Evolutionary conservation across 1,140 invertebrate species (phyloP).

Genomic region (Drosophila burlai): DNA sequence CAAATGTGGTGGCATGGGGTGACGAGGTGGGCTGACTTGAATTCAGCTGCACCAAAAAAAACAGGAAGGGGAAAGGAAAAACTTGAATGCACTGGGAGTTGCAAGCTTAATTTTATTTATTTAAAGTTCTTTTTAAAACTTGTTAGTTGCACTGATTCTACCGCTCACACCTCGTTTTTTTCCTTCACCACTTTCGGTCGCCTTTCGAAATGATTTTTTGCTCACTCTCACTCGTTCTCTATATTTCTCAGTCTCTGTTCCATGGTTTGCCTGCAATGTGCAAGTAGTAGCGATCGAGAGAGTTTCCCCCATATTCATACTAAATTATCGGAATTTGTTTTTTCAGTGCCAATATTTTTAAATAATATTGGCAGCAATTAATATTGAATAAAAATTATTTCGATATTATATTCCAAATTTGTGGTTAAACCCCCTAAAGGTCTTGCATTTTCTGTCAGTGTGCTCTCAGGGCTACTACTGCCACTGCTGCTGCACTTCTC

Average conservation of each 20-base stretch:
- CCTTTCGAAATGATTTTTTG: too few species aligned
- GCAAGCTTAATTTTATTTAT: background rate
- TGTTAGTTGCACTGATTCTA: too few species aligned
- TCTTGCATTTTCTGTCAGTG: background rate
- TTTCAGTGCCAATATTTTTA: too few species aligned
- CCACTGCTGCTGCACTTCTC: slow-evolving; percentile 42
- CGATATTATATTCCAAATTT: too few species aligned
- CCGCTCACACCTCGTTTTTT: too few species aligned
- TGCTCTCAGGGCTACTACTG: slow-evolving; percentile 13
- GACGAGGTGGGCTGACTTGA: slow-evolving; percentile 21
- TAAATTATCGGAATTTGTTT: too few species aligned
- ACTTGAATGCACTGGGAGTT: background rate
- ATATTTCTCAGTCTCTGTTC: background rate
- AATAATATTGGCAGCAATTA: too few species aligned
- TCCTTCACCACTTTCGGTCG: too few species aligned
- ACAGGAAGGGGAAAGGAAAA: background rate
- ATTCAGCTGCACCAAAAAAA: slow-evolving; percentile 40
- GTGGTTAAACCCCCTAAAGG: too few species aligned
- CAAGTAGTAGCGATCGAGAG: background rate
- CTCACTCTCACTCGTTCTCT: too few species aligned
- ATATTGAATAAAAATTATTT: too few species aligned
- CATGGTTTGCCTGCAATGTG: background rate
- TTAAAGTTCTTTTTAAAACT: too few species aligned
- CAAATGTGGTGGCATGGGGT: slow-evolving; percentile 34
- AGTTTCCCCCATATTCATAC: background rate